Base-by-base conservation (phyloP, 2,113 vertebrate genomes). In the Neogobius melanostomus region DNA sequence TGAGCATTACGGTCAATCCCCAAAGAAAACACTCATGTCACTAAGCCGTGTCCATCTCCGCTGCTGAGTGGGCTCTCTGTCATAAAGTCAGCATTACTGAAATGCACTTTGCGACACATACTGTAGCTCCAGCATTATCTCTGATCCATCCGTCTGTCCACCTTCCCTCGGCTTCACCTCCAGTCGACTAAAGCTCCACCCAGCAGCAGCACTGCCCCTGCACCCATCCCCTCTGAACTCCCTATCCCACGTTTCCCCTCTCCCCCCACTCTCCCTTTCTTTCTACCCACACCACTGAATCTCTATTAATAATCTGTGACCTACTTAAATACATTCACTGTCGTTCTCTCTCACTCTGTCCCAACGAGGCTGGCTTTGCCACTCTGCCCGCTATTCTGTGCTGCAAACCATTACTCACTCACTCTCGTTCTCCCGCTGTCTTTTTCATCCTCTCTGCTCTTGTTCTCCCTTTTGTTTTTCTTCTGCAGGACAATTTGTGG, bases 221-320 rank as follows among this genome's bases (percentile, higher is more conserved):
- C 68, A 69, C 75, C 80, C 63, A 53, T 72, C 66, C 79, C 72
- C 81, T 69, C 66, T 74, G 28, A 36, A 36, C 28, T 36, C 28
- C 76, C 61, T 48, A 42, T 61, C 17, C 69, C 64, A 80, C 28
- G 60, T 73, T 57, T 75, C 83, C 83, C 28, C 28, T 75, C 85
- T 66, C 82, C 64, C 21, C 78, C 66, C 75, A 54, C 80, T 69
- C 78, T 44, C 74, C 79, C 62, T 73, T 88, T 80, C 90, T 85
- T 88, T 91, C 91, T 85, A 87, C 91, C 91, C 90, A 91, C 87
- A 75, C 88, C 87, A 85, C 86, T 92, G 90, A 87, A 92, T 92
- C 92, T 92, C 93, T 93, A 92, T 92, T 93, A 93, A 94, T 93
- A 94, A 93, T 92, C 90, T 91, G 90, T 94, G 93, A 93, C 92